phyloP scores from a whole-genome alignment of 2,113 vertebrate species.

The Leucopsar rothschildi region DNA sequence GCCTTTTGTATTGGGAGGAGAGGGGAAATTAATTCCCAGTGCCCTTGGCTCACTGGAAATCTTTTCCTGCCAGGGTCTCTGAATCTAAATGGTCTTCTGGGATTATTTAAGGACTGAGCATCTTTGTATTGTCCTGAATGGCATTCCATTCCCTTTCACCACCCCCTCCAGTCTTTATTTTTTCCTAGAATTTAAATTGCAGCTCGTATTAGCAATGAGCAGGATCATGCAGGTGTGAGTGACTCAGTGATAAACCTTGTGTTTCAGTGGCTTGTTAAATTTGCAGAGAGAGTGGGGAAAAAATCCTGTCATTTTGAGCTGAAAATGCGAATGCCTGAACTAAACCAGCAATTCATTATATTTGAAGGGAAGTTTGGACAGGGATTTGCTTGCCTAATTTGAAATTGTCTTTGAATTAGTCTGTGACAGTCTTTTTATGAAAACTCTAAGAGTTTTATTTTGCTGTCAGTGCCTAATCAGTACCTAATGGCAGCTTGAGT shows the following conservation, averaged over 20 bases:
- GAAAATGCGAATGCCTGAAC: neutral
- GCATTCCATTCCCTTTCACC: neutral
- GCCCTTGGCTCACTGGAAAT: neutral
- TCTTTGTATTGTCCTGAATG: neutral
- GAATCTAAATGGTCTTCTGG: neutral
- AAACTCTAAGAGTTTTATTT: neutral
- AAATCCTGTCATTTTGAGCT: neutral
- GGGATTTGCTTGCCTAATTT: neutral
- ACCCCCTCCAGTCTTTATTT: neutral
- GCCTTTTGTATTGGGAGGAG: neutral
- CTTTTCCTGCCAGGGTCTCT: neutral
- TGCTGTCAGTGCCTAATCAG: neutral
- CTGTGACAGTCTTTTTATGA: neutral
- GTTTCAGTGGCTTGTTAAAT: neutral
- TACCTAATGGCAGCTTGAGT: neutral
- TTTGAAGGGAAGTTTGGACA: neutral
- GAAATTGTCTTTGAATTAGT: neutral
- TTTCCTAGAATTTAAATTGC: neutral
- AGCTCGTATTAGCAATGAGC: neutral
- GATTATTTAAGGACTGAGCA: neutral
- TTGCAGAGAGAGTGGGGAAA: rapidly evolving
- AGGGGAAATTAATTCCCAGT: neutral
- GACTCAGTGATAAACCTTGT: neutral
- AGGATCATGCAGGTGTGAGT: neutral
- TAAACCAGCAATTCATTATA: neutral